These are phyloP conservation scores for Melanotaenia maccullochi DNA, from an alignment of 2,797 vertebrate genomes.

Conservation along the genomic window DNA sequence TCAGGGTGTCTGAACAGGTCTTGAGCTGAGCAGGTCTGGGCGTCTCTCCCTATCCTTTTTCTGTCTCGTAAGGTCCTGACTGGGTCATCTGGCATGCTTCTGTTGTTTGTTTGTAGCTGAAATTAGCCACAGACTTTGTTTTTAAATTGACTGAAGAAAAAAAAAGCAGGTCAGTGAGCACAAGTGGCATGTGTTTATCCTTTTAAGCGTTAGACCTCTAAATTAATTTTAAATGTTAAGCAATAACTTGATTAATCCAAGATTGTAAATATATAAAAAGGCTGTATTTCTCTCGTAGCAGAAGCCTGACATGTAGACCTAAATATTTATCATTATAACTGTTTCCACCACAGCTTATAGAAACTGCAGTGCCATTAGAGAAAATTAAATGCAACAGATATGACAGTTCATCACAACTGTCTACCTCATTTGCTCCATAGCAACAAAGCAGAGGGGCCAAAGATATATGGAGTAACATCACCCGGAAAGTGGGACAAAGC, in stretches of 20 bases:
- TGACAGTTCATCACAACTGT: constrained; percentile 16
- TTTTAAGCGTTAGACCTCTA: constrained; percentile 32
- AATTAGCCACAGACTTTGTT: constrained; percentile 11
- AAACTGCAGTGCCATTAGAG: constrained; percentile 25
- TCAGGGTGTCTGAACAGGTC: constrained; percentile 57
- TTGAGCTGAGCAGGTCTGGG: constrained; percentile 32
- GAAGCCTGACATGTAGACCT: constrained; percentile 18
- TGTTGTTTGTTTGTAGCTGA: constrained; percentile 38
- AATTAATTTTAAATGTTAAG: constrained; percentile 34
- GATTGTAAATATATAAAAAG: constrained; percentile 13
- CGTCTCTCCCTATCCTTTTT: constrained; percentile 31
- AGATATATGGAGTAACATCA: constrained; percentile 40
- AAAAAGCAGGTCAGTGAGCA: constrained; percentile 35
- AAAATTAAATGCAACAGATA: constrained; percentile 18
- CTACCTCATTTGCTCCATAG: constrained; percentile 21
- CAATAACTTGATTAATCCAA: constrained; percentile 30
- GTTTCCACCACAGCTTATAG: constrained; percentile 26
- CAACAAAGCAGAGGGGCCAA: constrained; percentile 32
- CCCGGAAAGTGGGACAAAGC: constrained; percentile 71
- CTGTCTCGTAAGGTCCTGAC: constrained; percentile 25
- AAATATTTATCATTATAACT: constrained; percentile 13
- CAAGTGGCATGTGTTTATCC: constrained; percentile 31
- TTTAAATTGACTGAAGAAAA: constrained; percentile 17
- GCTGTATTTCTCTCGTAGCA: constrained; percentile 13
- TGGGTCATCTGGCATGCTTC: constrained; percentile 26